Percentiles rank a stretch among this genome's conserved stretches.
Evolutionary conservation across 2,113 vertebrate genomes (phyloP).

Genomic region (Saguinus midas): DNA sequence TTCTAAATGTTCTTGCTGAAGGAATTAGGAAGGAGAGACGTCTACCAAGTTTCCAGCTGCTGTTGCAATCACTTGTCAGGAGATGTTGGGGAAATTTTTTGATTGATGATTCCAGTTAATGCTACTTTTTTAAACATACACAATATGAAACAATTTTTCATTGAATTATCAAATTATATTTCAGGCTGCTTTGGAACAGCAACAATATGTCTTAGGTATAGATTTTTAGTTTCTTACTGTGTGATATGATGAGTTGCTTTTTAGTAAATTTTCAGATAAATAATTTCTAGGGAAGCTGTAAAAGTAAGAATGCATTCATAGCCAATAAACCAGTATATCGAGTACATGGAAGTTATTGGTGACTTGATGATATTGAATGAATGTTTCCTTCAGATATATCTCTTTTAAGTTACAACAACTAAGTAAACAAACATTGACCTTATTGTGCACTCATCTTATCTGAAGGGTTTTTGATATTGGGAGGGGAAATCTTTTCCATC

Average conservation of each 20-base stretch:
- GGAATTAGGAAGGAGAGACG: conserved; percentile 27
- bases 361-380: background rate
- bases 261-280: conserved; percentile 23
- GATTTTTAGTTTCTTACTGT: conserved; percentile 27
- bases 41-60: conserved; percentile 48
- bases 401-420: background rate
- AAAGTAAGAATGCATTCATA: background rate
- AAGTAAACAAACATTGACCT: background rate
- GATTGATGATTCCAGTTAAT: conserved; percentile 9
- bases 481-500: background rate
- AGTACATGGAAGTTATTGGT: background rate
- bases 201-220: background rate
- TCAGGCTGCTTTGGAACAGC: background rate
- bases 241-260: background rate
- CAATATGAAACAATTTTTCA: background rate
- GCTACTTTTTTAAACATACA: background rate
- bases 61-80: conserved; percentile 19
- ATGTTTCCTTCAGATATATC: background rate
- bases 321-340: background rate
- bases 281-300: background rate
- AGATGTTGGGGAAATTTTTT: conserved; percentile 24
- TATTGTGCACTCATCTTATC: background rate
- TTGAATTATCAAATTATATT: background rate
- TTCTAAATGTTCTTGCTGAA: conserved; percentile 59
- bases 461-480: background rate